Percentiles rank a stretch among this genome's conserved stretches.
Conservation (phyloP, 2,113 vertebrate species). For the Corvus moneduloides region DNA sequence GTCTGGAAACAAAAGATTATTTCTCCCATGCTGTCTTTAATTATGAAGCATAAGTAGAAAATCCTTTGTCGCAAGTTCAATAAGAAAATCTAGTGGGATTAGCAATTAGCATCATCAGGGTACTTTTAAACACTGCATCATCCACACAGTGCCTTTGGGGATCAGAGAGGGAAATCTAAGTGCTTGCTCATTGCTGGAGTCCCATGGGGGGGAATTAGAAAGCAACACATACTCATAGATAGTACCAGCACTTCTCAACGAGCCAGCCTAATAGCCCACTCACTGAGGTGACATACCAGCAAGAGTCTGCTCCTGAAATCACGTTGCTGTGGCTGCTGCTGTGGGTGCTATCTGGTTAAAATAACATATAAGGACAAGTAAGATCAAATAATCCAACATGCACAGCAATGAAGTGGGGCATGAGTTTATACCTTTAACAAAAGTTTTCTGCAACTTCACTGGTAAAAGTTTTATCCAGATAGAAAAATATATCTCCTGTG, state of each 20-base stretch:
- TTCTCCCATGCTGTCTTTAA: constrained; percentile 9
- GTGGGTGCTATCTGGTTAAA: not conserved
- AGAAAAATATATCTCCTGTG: not conserved
- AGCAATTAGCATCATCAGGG: not conserved
- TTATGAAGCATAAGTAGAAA: not conserved
- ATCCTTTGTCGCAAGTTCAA: not conserved
- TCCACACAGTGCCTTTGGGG: not conserved
- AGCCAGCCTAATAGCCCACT: not conserved
- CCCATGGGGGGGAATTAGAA: not conserved
- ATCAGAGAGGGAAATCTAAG: not conserved
- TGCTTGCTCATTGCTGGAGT: not conserved
- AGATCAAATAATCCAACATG: not conserved
- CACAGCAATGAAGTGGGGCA: not conserved
- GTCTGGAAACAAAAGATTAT: not conserved
- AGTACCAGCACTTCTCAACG: not conserved
- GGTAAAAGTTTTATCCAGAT: not conserved
- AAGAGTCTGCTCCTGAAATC: not conserved
- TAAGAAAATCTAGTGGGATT: not conserved
- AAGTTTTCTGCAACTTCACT: not conserved
- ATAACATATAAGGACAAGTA: not conserved
- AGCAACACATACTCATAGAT: not conserved
- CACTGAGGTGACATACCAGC: not conserved
- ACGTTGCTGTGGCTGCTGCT: not conserved
- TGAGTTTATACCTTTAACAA: not conserved
- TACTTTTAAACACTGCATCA: not conserved